A percentile compares a stretch with the other conserved stretches of the same genome.
These are phyloP conservation scores for Danio choprae DNA, from an alignment of 2,797 vertebrate species.

Conservation along the genomic window DNA sequence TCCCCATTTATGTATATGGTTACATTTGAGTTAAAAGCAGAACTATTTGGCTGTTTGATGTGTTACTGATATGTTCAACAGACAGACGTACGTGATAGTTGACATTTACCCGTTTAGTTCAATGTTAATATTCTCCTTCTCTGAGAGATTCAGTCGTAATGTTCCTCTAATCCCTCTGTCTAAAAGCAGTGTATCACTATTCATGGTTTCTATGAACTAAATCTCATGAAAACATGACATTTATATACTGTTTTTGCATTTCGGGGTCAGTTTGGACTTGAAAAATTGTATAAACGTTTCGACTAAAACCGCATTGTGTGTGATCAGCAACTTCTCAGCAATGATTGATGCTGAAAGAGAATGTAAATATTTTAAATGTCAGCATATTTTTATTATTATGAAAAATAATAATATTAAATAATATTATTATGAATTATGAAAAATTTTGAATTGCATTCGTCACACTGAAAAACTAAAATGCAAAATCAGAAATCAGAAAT, in stretches of 20 bases:
- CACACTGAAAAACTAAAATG: no score
- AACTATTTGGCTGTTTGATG: slow-evolving; percentile 66
- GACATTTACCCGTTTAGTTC: slow-evolving; percentile 63
- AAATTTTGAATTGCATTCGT: no score
- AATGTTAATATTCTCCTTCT: slow-evolving; percentile 31
- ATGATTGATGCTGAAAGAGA: no score
- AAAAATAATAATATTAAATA: no score
- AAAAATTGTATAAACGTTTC: no score
- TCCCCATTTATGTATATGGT: slow-evolving; percentile 70
- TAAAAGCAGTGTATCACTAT: background rate
- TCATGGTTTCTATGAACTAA: background rate
- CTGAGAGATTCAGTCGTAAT: slow-evolving; percentile 15
- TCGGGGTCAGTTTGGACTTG: no score
- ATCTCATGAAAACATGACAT: background rate
- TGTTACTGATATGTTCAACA: slow-evolving; percentile 68
- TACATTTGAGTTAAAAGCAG: slow-evolving; percentile 69
- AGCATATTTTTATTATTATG: no score
- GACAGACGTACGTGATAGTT: slow-evolving; percentile 65
- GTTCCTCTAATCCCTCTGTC: slow-evolving; percentile 11
- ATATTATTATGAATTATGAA: no score
- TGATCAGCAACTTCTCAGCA: no score
- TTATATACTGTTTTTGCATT: background rate
- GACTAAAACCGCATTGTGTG: no score
- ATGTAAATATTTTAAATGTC: no score
- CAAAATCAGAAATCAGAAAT: no score